Conservation (phyloP, 53 echinoderm and acorn worm species). For the Antedon mediterranea region DNA sequence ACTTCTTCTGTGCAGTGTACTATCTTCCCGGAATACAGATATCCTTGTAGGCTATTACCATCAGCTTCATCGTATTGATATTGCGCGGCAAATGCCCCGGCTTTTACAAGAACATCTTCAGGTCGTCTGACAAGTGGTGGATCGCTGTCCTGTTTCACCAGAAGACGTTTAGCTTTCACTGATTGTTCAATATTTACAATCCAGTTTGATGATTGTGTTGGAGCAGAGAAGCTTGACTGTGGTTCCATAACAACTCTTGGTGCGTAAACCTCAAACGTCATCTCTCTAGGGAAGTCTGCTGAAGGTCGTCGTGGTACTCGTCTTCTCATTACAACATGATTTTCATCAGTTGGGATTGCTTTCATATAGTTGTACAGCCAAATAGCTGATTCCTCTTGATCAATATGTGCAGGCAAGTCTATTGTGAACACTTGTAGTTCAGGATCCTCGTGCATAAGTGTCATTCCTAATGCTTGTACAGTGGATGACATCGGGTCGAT, state of each 20-base stretch:
- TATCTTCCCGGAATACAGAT: slow-evolving; percentile 68
- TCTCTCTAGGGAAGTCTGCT: slow-evolving; percentile 56
- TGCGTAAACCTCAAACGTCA: slow-evolving; percentile 64
- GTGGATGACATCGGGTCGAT: slow-evolving; percentile 86
- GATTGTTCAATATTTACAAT: slow-evolving; percentile 67
- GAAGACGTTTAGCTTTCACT: slow-evolving; percentile 63
- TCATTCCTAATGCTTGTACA: slow-evolving; percentile 61
- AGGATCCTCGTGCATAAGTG: slow-evolving; percentile 93
- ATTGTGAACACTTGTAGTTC: slow-evolving; percentile 76
- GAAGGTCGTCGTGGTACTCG: slow-evolving; percentile 56
- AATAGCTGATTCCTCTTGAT: slow-evolving; percentile 75
- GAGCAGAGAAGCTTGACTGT: slow-evolving; percentile 95
- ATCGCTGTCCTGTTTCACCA: slow-evolving; percentile 80
- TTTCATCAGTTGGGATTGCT: slow-evolving; percentile 78
- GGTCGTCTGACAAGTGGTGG: slow-evolving; percentile 15
- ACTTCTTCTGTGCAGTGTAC: slow-evolving; percentile 80
- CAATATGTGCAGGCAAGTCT: slow-evolving; percentile 60
- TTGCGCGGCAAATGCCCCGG: slow-evolving; percentile 74
- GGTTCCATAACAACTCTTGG: slow-evolving; percentile 67
- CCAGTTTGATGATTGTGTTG: slow-evolving; percentile 80
- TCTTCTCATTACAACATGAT: slow-evolving; percentile 66
- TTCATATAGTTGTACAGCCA: slow-evolving; percentile 95
- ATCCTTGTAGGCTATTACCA: slow-evolving; percentile 42
- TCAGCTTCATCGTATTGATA: slow-evolving; percentile 57
- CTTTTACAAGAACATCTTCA: slow-evolving; percentile 66